Evolutionary conservation across 2,888 invertebrate species (phyloP).

Genomic region (Pasiphila rectangulata): DNA sequence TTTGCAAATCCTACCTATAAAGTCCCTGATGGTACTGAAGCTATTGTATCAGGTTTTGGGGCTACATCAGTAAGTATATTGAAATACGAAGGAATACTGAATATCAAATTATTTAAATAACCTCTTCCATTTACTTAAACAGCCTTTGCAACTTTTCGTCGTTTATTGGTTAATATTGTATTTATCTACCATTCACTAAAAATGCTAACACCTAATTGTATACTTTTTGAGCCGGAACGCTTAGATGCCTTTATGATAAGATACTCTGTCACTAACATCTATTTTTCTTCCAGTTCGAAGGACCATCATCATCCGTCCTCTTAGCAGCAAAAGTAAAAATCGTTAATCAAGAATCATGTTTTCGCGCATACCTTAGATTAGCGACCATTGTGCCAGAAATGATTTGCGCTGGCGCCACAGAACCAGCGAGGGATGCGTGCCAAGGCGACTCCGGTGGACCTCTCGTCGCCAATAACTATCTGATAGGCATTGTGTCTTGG

Average conservation of each 20-base stretch:
- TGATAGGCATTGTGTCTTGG: constrained; percentile 81
- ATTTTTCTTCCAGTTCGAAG: constrained; percentile 54
- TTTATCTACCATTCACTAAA: no score
- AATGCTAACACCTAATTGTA: no score
- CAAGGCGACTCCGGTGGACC: constrained; percentile 84
- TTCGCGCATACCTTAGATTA: constrained; percentile 55
- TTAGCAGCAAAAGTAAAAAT: constrained; percentile 62
- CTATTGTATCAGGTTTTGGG: constrained; percentile 70
- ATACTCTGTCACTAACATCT: neutral
- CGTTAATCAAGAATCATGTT: constrained; percentile 59
- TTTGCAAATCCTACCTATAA: constrained; percentile 43
- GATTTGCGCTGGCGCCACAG: constrained; percentile 62
- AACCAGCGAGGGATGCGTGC: constrained; percentile 68
- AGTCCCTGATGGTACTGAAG: constrained; percentile 53
- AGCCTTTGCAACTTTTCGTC: no score
- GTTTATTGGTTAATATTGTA: no score
- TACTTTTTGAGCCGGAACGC: no score
- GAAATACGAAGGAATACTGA: no score
- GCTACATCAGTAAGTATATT: constrained; percentile 47
- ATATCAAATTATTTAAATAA: no score
- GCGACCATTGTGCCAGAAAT: constrained; percentile 58
- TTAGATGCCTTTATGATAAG: neutral
- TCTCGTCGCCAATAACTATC: constrained; percentile 62
- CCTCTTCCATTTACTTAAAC: no score
- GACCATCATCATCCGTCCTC: constrained; percentile 52